Percentiles rank a stretch among this genome's conserved stretches.
phyloP scores from a whole-genome alignment of 30 jellyfish, hydroid and myxozoan genomes.

The Aurelia sp. region DNA sequence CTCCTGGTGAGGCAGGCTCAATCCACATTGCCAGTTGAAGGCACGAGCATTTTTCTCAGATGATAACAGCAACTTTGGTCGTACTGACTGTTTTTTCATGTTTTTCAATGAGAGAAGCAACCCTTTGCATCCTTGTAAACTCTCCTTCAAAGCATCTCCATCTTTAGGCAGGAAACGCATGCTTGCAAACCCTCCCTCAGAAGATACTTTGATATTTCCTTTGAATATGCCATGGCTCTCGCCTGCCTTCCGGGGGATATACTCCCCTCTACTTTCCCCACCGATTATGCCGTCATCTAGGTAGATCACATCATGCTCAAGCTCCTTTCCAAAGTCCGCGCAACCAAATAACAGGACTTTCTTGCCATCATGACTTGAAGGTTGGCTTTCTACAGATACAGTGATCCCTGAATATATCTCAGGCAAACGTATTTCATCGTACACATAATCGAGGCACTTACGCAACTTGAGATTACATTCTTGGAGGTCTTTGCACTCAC shows the following conservation, averaged over 20 bases:
- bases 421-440: conserved; percentile 73
- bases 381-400: not conserved
- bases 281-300: conserved; percentile 52
- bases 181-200: conserved; percentile 89
- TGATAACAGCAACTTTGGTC: conserved; percentile 80
- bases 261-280: conserved; percentile 54
- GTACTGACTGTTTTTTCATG: conserved; percentile 18
- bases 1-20: conserved; percentile 54
- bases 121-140: conserved; percentile 39
- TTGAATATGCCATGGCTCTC: conserved; percentile 28
- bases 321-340: conserved; percentile 16
- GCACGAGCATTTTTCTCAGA: conserved; percentile 76
- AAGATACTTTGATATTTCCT: conserved; percentile 48
- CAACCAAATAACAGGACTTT: conserved; percentile 23
- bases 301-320: not conserved
- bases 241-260: not conserved
- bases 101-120: conserved; percentile 55
- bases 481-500: conserved; percentile 17
- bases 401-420: conserved; percentile 54
- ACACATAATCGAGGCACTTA: conserved; percentile 36
- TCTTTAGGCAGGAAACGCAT: conserved; percentile 72
- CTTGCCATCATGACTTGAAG: not conserved
- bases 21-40: conserved; percentile 92
- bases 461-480: conserved; percentile 17
- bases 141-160: conserved; percentile 38